A percentile compares a stretch with the other conserved stretches of the same genome.
Conservation (phyloP, 1,140 invertebrate genomes). For the Probaryconus sp. region DNA sequence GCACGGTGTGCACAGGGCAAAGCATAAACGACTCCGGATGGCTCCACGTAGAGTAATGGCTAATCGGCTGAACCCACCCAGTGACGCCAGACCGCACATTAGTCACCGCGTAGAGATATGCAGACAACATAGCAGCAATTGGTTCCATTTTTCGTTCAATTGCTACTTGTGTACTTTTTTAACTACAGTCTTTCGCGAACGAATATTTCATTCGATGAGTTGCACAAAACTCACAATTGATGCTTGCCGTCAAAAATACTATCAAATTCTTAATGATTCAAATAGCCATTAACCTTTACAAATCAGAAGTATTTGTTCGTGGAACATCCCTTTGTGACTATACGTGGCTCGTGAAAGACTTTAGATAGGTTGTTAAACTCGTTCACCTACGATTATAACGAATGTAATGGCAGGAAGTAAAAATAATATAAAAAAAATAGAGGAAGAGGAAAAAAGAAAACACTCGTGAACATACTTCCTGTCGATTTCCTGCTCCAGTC, state of each 20-base stretch:
- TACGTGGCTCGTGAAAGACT: too few relatives aligned
- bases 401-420: constrained; percentile 39
- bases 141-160: constrained; percentile 54
- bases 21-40: constrained; percentile 64
- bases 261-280: too few relatives aligned
- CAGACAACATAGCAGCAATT: constrained; percentile 50
- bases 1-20: constrained; percentile 40
- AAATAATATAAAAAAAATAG: too few relatives aligned
- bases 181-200: too few relatives aligned
- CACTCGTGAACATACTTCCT: constrained; percentile 11
- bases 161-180: constrained; percentile 50
- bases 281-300: too few relatives aligned
- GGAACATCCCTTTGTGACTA: too few relatives aligned
- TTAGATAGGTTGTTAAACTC: constrained; percentile 42
- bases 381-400: constrained; percentile 12
- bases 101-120: constrained; percentile 63
- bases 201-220: constrained; percentile 4
- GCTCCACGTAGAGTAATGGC: constrained; percentile 71
- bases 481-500: constrained; percentile 27
- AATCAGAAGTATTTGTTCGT: too few relatives aligned
- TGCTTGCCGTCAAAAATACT: too few relatives aligned
- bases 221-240: constrained; percentile 3
- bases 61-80: constrained; percentile 67
- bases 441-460: constrained; percentile 5
- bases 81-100: constrained; percentile 66